phyloP scores from a whole-genome alignment of 2,797 vertebrate species.

The Falco columbarius region DNA sequence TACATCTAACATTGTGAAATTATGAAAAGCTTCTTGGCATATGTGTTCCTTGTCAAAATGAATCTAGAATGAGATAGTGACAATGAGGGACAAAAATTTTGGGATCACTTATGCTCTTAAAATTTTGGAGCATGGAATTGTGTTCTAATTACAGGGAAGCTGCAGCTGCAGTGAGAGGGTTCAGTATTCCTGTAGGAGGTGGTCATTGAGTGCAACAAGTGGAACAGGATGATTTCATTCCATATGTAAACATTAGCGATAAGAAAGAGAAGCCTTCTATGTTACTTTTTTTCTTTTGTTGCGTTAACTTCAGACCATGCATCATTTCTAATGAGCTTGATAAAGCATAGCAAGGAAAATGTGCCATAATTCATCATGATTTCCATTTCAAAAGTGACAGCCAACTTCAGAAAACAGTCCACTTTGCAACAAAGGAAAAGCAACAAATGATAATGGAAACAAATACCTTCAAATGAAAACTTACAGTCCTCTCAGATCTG shows the following conservation, averaged over 20 bases:
- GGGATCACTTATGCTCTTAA: neutral
- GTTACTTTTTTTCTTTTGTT: conserved; percentile 57
- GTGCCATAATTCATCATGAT: conserved; percentile 74
- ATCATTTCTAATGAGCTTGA: conserved; percentile 81
- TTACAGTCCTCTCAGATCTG: neutral
- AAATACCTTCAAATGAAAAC: conserved; percentile 17
- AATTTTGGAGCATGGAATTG: neutral
- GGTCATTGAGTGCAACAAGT: conserved; percentile 35
- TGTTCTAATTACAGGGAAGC: neutral
- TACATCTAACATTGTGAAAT: neutral
- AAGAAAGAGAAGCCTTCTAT: conserved; percentile 28
- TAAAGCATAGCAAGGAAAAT: conserved; percentile 76
- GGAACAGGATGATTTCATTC: conserved; percentile 29
- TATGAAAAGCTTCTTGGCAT: conserved; percentile 21
- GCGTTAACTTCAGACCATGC: conserved; percentile 70
- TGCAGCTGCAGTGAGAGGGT: neutral
- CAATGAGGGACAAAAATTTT: neutral
- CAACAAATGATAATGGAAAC: conserved; percentile 22
- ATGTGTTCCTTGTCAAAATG: neutral
- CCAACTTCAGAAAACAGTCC: conserved; percentile 54
- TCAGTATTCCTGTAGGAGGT: neutral
- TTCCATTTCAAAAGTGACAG: conserved; percentile 76
- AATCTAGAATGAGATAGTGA: conserved; percentile 12
- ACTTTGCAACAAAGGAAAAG: conserved; percentile 56
- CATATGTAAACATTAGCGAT: conserved; percentile 32